These are phyloP conservation scores for Psophia crepitans DNA, from an alignment of 2,113 vertebrate genomes.

Conservation along the genomic window DNA sequence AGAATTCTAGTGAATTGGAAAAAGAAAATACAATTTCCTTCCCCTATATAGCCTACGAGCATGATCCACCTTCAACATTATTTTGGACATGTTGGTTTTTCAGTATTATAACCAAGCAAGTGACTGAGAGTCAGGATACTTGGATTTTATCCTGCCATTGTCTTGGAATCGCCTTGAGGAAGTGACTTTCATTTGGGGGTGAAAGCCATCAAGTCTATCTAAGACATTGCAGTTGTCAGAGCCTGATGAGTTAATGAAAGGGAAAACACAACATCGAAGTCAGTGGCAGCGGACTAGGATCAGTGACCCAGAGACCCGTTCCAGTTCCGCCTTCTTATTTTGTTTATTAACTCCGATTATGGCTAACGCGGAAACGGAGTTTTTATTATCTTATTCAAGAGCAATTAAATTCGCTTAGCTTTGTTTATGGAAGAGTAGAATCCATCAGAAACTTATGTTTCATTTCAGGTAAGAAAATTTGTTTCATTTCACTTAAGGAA, in stretches of 20 bases:
- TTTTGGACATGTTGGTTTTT: not conserved
- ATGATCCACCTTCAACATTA: not conserved
- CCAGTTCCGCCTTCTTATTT: not conserved
- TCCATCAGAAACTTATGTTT: not conserved
- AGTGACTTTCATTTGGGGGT: not conserved
- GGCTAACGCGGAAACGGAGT: not conserved
- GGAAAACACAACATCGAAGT: not conserved
- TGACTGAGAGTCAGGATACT: not conserved
- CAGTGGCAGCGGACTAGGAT: not conserved
- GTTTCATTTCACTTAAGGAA: constrained; percentile 7
- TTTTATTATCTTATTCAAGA: not conserved
- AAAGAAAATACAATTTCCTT: not conserved
- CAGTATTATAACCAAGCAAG: not conserved
- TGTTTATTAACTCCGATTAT: not conserved
- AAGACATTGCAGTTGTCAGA: not conserved
- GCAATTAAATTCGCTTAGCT: not conserved
- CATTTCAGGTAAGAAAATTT: not conserved
- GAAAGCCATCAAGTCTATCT: not conserved
- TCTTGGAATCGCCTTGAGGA: not conserved
- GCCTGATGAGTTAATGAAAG: constrained; percentile 26
- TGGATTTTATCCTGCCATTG: not conserved
- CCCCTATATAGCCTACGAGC: not conserved
- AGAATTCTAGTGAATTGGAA: not conserved
- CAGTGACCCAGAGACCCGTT: not conserved
- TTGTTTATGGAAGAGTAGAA: not conserved